A percentile compares a stretch with the other conserved stretches of the same genome.
phyloP scores from a whole-genome alignment of 2,113 vertebrate species.

The Agelaius phoeniceus region DNA sequence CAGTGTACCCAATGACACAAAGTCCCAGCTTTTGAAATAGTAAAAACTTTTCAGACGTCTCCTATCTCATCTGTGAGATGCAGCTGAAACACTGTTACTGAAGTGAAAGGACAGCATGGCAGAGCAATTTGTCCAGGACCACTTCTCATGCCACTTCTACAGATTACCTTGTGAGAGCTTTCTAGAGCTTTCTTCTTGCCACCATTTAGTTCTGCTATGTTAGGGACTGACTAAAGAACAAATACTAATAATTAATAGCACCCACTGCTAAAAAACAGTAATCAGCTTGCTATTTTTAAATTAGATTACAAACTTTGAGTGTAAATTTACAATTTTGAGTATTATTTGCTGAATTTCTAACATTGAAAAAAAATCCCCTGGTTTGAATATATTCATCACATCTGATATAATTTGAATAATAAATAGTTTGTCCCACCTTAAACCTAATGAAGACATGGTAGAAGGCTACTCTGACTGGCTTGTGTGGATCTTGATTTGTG shows the following conservation, averaged over 20 bases:
- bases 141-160: not conserved
- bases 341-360: not conserved
- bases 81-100: not conserved
- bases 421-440: not conserved
- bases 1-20: not conserved
- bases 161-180: too few species aligned
- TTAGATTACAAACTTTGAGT: not conserved
- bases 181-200: not conserved
- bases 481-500: not conserved
- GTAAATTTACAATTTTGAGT: not conserved
- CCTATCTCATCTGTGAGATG: not conserved
- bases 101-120: not conserved
- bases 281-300: not conserved
- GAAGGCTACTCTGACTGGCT: not conserved
- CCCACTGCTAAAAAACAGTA: not conserved
- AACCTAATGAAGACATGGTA: not conserved
- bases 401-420: not conserved
- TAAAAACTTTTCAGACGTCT: not conserved
- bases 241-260: not conserved
- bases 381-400: not conserved
- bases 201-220: not conserved
- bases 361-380: not conserved
- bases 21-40: not conserved
- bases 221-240: not conserved
- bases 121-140: not conserved